phyloP scores from a whole-genome alignment of 1,140 invertebrate species.

The Hormaphis cornu region DNA sequence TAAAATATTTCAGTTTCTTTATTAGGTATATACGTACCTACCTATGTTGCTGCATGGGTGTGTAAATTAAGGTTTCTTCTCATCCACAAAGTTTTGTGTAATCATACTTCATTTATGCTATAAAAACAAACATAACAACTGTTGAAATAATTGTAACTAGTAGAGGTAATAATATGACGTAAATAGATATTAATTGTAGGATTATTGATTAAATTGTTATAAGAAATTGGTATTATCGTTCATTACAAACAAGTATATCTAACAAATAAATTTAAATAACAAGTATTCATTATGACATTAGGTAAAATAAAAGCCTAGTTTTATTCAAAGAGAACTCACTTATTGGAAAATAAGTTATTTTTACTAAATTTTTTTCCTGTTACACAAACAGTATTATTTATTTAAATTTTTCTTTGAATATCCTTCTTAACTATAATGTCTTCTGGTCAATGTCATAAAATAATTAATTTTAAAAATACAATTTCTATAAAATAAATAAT shows the following conservation, averaged over 20 bases:
- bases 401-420: not conserved
- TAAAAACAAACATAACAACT: not conserved
- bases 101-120: not conserved
- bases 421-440: too few relatives aligned
- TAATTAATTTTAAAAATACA: not conserved
- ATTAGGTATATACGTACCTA: too few relatives aligned
- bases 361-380: conserved; percentile 8
- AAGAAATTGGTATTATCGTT: not conserved
- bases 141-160: too few relatives aligned
- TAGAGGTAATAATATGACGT: too few relatives aligned
- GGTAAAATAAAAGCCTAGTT: too few relatives aligned
- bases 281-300: too few relatives aligned
- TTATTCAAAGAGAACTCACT: too few relatives aligned
- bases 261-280: too few relatives aligned
- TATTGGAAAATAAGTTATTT: too few relatives aligned
- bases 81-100: not conserved
- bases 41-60: not conserved
- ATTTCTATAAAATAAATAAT: too few relatives aligned
- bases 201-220: not conserved
- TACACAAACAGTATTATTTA: not conserved
- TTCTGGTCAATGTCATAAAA: not conserved
- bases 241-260: too few relatives aligned
- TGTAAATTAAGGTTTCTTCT: not conserved
- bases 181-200: too few relatives aligned
- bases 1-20: not conserved